Conservation (phyloP, 2,888 invertebrate species). For the Acanthoscelides obtectus region DNA sequence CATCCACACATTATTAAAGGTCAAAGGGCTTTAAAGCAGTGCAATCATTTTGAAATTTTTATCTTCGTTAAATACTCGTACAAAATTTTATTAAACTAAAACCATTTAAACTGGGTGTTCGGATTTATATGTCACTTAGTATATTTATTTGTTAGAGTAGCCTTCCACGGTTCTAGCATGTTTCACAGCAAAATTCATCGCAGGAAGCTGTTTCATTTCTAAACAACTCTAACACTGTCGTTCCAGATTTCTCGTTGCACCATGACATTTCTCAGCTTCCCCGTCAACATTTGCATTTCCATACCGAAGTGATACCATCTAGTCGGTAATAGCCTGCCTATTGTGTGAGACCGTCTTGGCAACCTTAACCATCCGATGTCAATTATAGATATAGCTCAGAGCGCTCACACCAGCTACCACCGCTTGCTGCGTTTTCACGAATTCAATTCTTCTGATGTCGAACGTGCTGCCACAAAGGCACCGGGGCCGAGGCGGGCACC, state of each 20-base stretch:
- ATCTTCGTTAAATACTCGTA: too few relatives aligned
- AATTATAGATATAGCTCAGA: conserved; percentile 23
- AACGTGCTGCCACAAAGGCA: background rate
- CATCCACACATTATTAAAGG: too few relatives aligned
- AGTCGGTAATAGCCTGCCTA: conserved; percentile 13
- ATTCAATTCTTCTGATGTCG: background rate
- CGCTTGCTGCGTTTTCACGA: background rate
- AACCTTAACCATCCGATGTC: conserved; percentile 26
- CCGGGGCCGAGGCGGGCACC: background rate
- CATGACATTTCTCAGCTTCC: background rate
- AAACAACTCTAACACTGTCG: too few relatives aligned
- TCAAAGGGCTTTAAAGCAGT: too few relatives aligned
- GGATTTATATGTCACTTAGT: too few relatives aligned
- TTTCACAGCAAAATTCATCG: too few relatives aligned
- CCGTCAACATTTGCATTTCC: conserved; percentile 5
- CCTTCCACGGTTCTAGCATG: too few relatives aligned
- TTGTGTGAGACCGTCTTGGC: conserved; percentile 15
- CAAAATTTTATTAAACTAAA: too few relatives aligned
- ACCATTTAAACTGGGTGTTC: too few relatives aligned
- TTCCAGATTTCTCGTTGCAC: background rate
- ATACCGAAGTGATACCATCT: conserved; percentile 11
- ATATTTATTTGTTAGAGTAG: too few relatives aligned
- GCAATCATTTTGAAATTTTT: too few relatives aligned
- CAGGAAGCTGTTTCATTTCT: too few relatives aligned
- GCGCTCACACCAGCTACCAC: background rate